Percentiles rank a stretch among this genome's conserved stretches.
Conservation (phyloP, 2,113 vertebrate species). For the Leiothrix lutea region DNA sequence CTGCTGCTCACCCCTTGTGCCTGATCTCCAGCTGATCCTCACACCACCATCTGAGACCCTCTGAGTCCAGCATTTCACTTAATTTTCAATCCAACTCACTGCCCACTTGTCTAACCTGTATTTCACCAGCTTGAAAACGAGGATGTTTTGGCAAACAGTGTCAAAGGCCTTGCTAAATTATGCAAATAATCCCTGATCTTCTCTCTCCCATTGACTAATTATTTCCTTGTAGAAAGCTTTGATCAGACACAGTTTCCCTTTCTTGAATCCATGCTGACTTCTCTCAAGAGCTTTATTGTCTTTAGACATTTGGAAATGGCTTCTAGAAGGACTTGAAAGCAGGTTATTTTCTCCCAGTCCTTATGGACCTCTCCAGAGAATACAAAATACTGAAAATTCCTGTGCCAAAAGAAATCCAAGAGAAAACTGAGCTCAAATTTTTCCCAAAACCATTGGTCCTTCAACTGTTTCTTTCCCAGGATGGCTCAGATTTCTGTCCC, state of each 20-base stretch:
- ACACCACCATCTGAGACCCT: rapidly evolving
- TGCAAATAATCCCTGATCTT: background rate
- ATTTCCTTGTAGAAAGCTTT: background rate
- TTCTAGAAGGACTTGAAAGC: background rate
- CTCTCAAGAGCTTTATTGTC: background rate
- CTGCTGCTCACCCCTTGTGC: background rate
- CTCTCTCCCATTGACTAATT: background rate
- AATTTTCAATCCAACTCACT: background rate
- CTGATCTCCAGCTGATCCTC: background rate
- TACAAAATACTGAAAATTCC: background rate
- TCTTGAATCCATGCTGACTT: background rate
- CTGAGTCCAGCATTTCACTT: background rate
- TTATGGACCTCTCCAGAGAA: background rate
- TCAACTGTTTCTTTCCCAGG: background rate
- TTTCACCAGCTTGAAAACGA: background rate
- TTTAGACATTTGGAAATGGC: background rate
- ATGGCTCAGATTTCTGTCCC: background rate
- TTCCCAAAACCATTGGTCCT: background rate
- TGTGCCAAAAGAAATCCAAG: background rate
- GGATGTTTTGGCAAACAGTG: background rate
- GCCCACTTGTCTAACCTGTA: background rate
- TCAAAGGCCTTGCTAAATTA: background rate
- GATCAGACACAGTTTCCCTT: background rate
- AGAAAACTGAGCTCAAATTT: background rate
- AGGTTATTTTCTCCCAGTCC: background rate